Evolutionary conservation across 1,140 invertebrate genomes (phyloP).

Genomic region (Melitaea cinxia): DNA sequence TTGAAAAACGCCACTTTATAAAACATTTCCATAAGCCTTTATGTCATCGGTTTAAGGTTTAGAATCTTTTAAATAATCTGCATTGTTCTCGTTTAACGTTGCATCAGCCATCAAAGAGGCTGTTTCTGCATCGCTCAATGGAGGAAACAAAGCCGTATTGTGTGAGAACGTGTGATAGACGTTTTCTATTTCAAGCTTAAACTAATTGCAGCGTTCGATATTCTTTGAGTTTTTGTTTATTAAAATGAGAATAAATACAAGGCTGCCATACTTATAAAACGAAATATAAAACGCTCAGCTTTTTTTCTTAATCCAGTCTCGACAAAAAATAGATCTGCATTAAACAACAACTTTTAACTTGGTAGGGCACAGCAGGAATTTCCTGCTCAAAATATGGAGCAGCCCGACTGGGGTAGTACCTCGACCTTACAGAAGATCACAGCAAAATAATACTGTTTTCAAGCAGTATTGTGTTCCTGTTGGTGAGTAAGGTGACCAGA

Average conservation of each 20-base stretch:
- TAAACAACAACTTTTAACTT: too few species aligned
- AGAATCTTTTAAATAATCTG: not conserved
- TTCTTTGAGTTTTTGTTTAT: conserved; percentile 2
- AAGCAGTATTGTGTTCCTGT: too few species aligned
- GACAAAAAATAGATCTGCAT: too few species aligned
- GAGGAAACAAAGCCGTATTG: conserved; percentile 39
- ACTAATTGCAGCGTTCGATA: conserved; percentile 19
- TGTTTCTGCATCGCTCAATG: conserved; percentile 35
- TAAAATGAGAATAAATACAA: not conserved
- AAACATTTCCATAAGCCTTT: not conserved
- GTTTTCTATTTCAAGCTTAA: conserved; percentile 33
- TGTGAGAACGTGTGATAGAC: conserved; percentile 37
- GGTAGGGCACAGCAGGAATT: too few species aligned
- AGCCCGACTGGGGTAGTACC: too few species aligned
- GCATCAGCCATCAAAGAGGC: conserved; percentile 23
- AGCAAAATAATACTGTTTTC: too few species aligned
- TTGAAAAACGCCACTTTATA: conserved; percentile 21
- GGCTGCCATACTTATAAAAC: conserved; percentile 1
- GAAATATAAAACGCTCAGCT: too few species aligned
- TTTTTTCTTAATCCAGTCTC: too few species aligned
- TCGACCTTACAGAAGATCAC: too few species aligned
- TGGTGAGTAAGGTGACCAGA: too few species aligned
- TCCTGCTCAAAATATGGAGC: too few species aligned
- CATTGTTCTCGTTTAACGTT: not conserved
- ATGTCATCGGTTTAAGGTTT: not conserved